These are phyloP conservation scores for Silurus meridionalis DNA, from an alignment of 2,113 vertebrate genomes.

Conservation along the genomic window DNA sequence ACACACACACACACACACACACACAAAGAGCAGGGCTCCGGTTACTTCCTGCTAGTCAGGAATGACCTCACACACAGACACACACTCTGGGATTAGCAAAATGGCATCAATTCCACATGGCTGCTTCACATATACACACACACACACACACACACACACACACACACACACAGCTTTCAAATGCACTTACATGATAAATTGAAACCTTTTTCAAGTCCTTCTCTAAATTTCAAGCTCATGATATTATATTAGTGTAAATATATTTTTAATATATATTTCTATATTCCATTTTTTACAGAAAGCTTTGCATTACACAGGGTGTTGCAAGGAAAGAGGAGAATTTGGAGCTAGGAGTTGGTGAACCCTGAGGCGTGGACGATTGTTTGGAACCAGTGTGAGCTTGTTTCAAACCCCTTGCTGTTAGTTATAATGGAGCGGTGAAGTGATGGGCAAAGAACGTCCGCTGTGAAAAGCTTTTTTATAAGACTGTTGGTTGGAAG, in stretches of 20 bases:
- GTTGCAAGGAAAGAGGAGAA: too few species aligned
- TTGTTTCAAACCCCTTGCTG: too few species aligned
- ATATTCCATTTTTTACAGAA: not conserved
- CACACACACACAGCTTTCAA: not conserved
- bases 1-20: not conserved
- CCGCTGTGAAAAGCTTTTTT: too few species aligned
- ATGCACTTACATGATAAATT: not conserved
- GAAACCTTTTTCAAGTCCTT: not conserved
- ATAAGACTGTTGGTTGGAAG: too few species aligned
- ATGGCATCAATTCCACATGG: conserved; percentile 7
- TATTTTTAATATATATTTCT: not conserved
- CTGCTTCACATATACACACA: not conserved
- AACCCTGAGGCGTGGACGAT: too few species aligned
- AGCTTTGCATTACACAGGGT: not conserved
- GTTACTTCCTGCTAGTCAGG: conserved; percentile 30
- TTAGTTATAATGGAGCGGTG: too few species aligned
- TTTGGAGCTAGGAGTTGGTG: too few species aligned
- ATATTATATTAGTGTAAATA: not conserved
- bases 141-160: not conserved
- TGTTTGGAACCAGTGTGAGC: too few species aligned
- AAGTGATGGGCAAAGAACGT: too few species aligned
- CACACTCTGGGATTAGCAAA: not conserved
- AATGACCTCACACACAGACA: conserved; percentile 42
- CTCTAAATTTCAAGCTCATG: not conserved
- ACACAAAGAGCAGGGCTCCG: conserved; percentile 23